Conservation (phyloP, 2,797 vertebrate species). For the Diplodus puntazzo region DNA sequence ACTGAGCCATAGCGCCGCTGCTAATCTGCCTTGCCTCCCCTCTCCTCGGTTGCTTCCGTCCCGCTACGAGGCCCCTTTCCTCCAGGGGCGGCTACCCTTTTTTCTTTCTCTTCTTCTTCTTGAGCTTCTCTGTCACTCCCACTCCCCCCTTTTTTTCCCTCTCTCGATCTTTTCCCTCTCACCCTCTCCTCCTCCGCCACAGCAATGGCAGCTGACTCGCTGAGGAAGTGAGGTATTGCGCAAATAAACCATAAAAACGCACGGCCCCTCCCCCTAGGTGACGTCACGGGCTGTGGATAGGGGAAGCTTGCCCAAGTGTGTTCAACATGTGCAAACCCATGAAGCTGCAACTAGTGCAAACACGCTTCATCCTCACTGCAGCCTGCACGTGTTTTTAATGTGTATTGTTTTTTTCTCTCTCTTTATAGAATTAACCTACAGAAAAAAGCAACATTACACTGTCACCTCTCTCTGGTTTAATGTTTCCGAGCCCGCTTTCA, state of each 20-base stretch:
- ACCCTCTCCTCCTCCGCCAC: constrained; percentile 32
- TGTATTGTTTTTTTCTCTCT: not conserved
- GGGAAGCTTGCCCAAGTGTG: constrained; percentile 6
- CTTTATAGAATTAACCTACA: too few relatives aligned
- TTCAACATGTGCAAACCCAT: not conserved
- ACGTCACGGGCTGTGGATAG: constrained; percentile 62
- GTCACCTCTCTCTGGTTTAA: too few relatives aligned
- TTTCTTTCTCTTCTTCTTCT: constrained; percentile 38
- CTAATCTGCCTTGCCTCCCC: constrained; percentile 29
- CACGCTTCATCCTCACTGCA: not conserved
- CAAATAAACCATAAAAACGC: constrained; percentile 72
- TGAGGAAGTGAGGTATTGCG: constrained; percentile 86
- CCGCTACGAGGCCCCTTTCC: constrained; percentile 41
- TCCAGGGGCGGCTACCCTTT: constrained; percentile 48
- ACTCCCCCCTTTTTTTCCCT: constrained; percentile 7
- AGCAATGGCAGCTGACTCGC: constrained; percentile 79
- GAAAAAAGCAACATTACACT: too few relatives aligned
- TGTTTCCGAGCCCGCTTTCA: too few relatives aligned
- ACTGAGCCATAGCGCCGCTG: constrained; percentile 84
- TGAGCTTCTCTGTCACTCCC: constrained; percentile 39
- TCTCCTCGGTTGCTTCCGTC: constrained; percentile 40
- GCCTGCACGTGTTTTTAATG: too few relatives aligned
- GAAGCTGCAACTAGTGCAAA: not conserved
- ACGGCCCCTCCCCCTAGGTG: constrained; percentile 56
- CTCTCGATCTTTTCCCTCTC: constrained; percentile 10